phyloP scores from a whole-genome alignment of 92 coral and sea anemone genomes.

The Porites cylindrica region DNA sequence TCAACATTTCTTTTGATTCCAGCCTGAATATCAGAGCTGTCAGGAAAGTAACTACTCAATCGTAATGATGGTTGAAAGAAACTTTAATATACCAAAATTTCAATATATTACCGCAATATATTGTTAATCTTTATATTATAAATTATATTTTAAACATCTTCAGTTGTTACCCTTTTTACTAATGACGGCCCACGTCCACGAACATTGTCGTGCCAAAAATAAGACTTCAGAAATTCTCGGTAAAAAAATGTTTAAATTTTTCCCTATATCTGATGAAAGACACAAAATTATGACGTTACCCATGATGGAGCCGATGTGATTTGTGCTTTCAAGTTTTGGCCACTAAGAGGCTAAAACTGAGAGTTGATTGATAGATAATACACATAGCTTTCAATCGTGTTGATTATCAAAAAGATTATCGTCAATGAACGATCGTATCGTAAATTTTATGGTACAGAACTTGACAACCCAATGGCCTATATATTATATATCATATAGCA shows the following conservation, averaged over 20 bases:
- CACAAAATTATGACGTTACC: no score
- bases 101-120: conserved; percentile 2
- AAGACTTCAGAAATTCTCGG: background rate
- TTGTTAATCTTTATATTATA: background rate
- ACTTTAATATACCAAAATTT: background rate
- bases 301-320: background rate
- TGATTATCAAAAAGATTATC: background rate
- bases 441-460: background rate
- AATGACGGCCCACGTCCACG: background rate
- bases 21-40: no score
- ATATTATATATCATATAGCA: background rate
- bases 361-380: no score
- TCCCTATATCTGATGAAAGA: background rate
- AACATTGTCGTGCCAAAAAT: background rate
- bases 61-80: no score
- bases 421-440: background rate
- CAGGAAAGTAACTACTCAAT: no score
- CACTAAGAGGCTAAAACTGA: no score
- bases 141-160: background rate
- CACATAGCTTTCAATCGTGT: background rate
- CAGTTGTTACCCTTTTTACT: background rate
- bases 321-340: background rate
- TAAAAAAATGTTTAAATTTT: background rate
- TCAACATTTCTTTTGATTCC: no score
- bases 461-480: background rate